These are phyloP conservation scores for Notothenia rossii DNA, from an alignment of 2,113 vertebrate genomes.

Conservation along the genomic window DNA sequence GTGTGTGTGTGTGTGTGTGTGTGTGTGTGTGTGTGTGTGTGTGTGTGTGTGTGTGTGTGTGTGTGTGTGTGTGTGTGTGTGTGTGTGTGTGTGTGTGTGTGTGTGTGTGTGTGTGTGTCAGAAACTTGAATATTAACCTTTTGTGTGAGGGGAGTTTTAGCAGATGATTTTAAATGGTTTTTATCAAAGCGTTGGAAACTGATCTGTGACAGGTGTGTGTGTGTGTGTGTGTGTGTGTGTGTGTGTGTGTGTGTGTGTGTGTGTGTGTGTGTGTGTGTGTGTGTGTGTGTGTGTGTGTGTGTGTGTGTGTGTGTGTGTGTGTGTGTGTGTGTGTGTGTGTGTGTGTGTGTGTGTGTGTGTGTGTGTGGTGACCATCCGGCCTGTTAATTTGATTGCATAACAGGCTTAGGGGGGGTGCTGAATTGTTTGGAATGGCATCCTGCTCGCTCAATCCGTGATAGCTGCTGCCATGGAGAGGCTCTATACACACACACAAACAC, in stretches of 20 bases:
- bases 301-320: background rate
- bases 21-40: no score
- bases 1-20: no score
- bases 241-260: no score
- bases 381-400: slow-evolving; percentile 78
- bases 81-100: slow-evolving; percentile 22
- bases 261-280: background rate
- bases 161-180: background rate
- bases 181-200: background rate
- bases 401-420: slow-evolving; percentile 64
- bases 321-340: slow-evolving; percentile 4
- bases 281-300: slow-evolving; percentile 9
- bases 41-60: no score
- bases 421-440: slow-evolving; percentile 78
- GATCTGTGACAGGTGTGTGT: slow-evolving; percentile 19
- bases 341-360: slow-evolving; percentile 3
- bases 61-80: background rate
- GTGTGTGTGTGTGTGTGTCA: background rate
- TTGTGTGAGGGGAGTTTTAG: background rate
- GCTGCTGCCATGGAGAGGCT: slow-evolving; percentile 61
- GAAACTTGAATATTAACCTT: no score
- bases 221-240: background rate
- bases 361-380: slow-evolving; percentile 48
- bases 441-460: slow-evolving; percentile 48
- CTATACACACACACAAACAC: slow-evolving; percentile 38